A percentile compares a stretch with the other conserved stretches of the same genome.
phyloP scores from a whole-genome alignment of 2,888 invertebrate species.

The Drosophila monieri region DNA sequence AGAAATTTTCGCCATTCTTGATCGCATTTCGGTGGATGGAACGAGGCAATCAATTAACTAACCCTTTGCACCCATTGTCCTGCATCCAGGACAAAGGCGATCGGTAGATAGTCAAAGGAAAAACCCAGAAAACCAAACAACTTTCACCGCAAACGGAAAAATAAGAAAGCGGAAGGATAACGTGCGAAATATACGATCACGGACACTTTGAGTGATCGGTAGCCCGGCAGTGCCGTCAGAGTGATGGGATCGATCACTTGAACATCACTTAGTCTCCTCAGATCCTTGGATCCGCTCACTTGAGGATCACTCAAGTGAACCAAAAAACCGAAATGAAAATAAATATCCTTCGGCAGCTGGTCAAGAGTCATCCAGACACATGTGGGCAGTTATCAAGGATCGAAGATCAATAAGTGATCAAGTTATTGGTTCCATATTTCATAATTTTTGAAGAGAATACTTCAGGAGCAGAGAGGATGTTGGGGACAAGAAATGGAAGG shows the following conservation, averaged over 20 bases:
- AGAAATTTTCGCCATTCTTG: slow-evolving; percentile 49
- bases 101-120: slow-evolving; percentile 18
- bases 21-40: slow-evolving; percentile 15
- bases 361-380: slow-evolving; percentile 20
- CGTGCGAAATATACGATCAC: slow-evolving; percentile 62
- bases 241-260: slow-evolving; percentile 32
- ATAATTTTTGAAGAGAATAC: not conserved
- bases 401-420: slow-evolving; percentile 24
- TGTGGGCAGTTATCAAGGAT: slow-evolving; percentile 39
- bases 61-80: slow-evolving; percentile 47
- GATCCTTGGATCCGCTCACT: slow-evolving; percentile 18
- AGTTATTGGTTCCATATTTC: slow-evolving; percentile 21
- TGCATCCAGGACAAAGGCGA: slow-evolving; percentile 11
- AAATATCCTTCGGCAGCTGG: slow-evolving; percentile 19
- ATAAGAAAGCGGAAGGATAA: slow-evolving; percentile 35
- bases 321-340: slow-evolving; percentile 11
- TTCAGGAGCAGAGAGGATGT: no score
- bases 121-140: slow-evolving; percentile 62
- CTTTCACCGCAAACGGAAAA: slow-evolving; percentile 65
- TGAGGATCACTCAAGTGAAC: slow-evolving; percentile 30
- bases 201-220: slow-evolving; percentile 40
- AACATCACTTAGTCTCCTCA: slow-evolving; percentile 25
- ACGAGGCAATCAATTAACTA: slow-evolving; percentile 65
- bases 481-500: no score
- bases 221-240: slow-evolving; percentile 1